These are phyloP conservation scores for Stegastes partitus DNA, from an alignment of 2,113 vertebrate species.

Conservation along the genomic window DNA sequence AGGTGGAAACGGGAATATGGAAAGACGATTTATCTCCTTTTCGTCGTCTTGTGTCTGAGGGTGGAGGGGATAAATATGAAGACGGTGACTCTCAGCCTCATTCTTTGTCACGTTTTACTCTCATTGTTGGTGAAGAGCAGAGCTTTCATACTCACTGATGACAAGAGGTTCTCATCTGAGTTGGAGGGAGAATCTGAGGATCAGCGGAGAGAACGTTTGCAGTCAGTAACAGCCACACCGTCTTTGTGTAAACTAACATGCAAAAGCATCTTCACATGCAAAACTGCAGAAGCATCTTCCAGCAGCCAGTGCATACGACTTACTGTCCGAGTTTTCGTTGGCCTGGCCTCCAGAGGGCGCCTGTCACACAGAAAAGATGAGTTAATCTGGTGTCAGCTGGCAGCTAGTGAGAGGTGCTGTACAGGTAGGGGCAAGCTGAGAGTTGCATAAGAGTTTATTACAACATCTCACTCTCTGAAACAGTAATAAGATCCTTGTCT, in stretches of 20 bases:
- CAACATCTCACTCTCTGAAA: not conserved
- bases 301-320: conserved; percentile 19
- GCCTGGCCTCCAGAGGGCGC: conserved; percentile 61
- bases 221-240: not conserved
- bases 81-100: not conserved
- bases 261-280: not conserved
- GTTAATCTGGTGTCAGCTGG: not conserved
- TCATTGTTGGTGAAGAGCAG: not conserved
- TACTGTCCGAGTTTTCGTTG: conserved; percentile 75
- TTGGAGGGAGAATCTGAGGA: conserved; percentile 75
- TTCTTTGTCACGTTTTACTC: not conserved
- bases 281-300: not conserved
- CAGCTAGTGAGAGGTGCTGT: not conserved
- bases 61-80: not conserved
- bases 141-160: conserved; percentile 66
- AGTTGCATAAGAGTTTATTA: conserved; percentile 20
- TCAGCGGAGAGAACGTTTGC: not conserved
- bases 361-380: conserved; percentile 70
- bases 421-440: conserved; percentile 29
- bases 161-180: conserved; percentile 82
- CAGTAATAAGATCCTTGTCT: not conserved
- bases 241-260: not conserved
- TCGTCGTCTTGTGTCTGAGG: conserved; percentile 84
- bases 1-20: conserved; percentile 94
- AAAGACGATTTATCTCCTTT: conserved; percentile 95